Evolutionary conservation across 2,797 vertebrate species (phyloP).

Genomic region (Crenuchus spilurus): DNA sequence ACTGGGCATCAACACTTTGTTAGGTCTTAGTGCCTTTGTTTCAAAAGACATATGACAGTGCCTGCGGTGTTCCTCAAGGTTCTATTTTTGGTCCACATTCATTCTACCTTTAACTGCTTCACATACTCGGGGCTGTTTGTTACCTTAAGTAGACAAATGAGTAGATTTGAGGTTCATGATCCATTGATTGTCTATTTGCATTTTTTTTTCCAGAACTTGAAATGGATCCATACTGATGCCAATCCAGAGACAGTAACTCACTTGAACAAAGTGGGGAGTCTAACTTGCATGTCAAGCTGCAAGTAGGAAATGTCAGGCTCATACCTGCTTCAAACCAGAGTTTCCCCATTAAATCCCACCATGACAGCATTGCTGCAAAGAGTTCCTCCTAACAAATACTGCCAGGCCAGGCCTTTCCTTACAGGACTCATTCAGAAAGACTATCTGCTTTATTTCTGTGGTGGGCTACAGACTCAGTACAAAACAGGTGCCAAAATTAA

Average conservation of each 20-base stretch:
- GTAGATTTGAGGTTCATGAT: neutral
- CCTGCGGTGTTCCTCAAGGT: neutral
- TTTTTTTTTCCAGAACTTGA: neutral
- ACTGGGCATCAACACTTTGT: neutral
- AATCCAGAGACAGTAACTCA: neutral
- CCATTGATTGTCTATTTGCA: neutral
- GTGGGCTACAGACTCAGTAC: neutral
- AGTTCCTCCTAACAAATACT: neutral
- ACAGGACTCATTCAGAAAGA: neutral
- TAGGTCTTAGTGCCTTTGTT: neutral
- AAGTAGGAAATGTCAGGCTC: neutral
- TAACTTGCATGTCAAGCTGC: neutral
- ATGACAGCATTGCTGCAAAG: neutral
- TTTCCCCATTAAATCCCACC: neutral
- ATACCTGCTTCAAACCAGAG: neutral
- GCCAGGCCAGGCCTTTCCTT: neutral
- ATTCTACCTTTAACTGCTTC: neutral
- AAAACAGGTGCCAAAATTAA: too few relatives aligned
- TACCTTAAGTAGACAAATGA: neutral
- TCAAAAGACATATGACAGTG: neutral
- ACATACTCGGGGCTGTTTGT: neutral
- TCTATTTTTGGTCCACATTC: neutral
- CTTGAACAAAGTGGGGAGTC: neutral
- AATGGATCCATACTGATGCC: too few relatives aligned
- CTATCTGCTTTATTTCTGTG: neutral